Base-by-base conservation (phyloP, 2,888 invertebrate species). In the Heliconius sara region DNA sequence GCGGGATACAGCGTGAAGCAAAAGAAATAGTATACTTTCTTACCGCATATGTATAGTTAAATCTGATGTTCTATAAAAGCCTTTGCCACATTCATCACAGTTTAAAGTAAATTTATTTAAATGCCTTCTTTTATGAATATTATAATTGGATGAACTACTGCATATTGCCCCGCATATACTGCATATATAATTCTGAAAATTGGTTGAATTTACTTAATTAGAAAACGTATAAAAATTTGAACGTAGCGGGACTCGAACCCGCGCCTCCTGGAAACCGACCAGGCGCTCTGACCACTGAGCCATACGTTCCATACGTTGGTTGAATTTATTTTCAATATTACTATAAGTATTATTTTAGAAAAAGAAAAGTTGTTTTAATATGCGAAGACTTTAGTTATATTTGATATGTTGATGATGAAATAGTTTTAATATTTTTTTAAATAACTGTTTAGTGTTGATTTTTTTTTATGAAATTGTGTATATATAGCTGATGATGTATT, bases 41-140 rank as follows among this genome's bases (percentile, higher is more conserved):
- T 81, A 91, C 94, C 90, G 88, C 86, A 89, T 87, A 81, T 95
- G 95, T 2, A 81, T 34, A 1, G 80, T 84, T 65, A 93, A 85
- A 34, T 95, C 94, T 1, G 85, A 80, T 5, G 82, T 84, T 22
- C 91, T 88, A 68, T 91, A 90, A 83, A 92, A 95, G 0, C 92
- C 93, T 81, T 88, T 91, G 2, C 87, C 87, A 76, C 95, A 95
- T 0, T 87, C 81, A 0, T 85, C 79, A 76, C 95, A 95, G 0
- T 81, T 83, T 19, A 81, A 66, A 0, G 85, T 84, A 81, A 88
- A 93, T 0, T 85, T 85, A 60, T 92, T 91, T 0, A 84, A 83
- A 81, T 95, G 95, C 13, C 65, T 43, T n/a, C 93, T 84, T 47
- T 88, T 87, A 82, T 89, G 82, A 80, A 90, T 80, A 0, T 85